Base-by-base conservation (phyloP, 2,888 invertebrate species). In the Petrolisthes manimaculis region DNA sequence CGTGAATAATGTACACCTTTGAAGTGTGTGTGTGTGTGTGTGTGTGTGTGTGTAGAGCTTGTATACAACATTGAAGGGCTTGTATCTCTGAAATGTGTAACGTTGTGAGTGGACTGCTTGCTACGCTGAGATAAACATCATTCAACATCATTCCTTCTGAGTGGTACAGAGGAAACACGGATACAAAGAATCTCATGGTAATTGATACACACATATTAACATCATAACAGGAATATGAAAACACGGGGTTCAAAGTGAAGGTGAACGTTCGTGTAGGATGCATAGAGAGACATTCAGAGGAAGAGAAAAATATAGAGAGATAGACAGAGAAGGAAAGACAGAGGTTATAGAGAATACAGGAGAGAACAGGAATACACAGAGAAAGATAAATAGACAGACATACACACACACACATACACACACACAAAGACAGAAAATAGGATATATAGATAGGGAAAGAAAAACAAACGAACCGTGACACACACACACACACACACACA, bases 401-500 rank as follows among this genome's bases (percentile, higher is more conserved):
- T 1, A 71, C n/a, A 14, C n/a, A 14, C 14, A 71, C n/a, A 71
- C 14, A 71, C n/a, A 14, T 1, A 71, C n/a, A 14, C n/a, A 14
- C 14, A 71, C n/a, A 71, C 14, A 71, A 8, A 71, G 14, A 71
- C n/a, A 71, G 37, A 78, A 1, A 78, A 9, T 4, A 8, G 51
- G 37, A 78, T 18, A 78, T 0, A 78, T 18, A 78, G 37, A 78
- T 0, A 78, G 21, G 24, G 4, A 77, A n/a, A 77, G 5, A 77
- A n/a, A n/a, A 5, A 0, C 67, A 67, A 12, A 67, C 67, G 18
- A 12, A 67, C 67, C 12, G 14, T 14, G 14, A 67, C 74, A 12
- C 78, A 4, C 78, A 9, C 78, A 53, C 78, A 78, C 78, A 78
- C 78, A 78, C 78, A 78, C 78, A 78, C 78, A 78, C 78, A 78